These are phyloP conservation scores for Corticium candelabrum DNA, from an alignment of 37 sponge, comb jelly and placozoan genomes.

Conservation along the genomic window DNA sequence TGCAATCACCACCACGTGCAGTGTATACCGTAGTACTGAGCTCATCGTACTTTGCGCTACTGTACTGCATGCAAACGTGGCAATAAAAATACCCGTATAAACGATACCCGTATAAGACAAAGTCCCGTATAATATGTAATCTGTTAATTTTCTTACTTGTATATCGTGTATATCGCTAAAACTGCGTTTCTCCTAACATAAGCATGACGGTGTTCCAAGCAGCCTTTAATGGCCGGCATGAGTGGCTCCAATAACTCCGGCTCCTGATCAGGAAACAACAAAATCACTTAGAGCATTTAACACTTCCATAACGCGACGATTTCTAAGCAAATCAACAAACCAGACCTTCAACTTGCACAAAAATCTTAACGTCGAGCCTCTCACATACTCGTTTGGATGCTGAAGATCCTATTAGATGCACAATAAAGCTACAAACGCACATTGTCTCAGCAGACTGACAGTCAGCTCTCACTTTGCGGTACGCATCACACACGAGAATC, in stretches of 20 bases:
- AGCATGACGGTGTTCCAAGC: slow-evolving; percentile 92
- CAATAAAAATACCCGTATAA: too few relatives aligned
- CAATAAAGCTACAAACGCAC: background rate
- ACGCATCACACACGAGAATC: slow-evolving; percentile 82
- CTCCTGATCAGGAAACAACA: too few relatives aligned
- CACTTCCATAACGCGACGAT: too few relatives aligned
- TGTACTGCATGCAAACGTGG: too few relatives aligned
- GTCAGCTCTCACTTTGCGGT: slow-evolving; percentile 8
- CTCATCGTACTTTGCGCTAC: too few relatives aligned
- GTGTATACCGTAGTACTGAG: too few relatives aligned
- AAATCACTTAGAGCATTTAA: too few relatives aligned
- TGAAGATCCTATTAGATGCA: slow-evolving; percentile 73
- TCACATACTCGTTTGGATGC: slow-evolving; percentile 96
- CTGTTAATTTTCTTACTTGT: slow-evolving; percentile 43
- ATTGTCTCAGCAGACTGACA: background rate
- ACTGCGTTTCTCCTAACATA: slow-evolving; percentile 99
- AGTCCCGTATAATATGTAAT: background rate
- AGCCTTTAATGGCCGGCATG: slow-evolving; percentile 94
- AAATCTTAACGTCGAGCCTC: slow-evolving; percentile 95
- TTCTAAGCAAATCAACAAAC: too few relatives aligned
- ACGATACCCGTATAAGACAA: too few relatives aligned
- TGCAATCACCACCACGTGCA: too few relatives aligned
- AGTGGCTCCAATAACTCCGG: slow-evolving; percentile 96
- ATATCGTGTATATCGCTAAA: slow-evolving; percentile 97
- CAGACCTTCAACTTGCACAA: slow-evolving; percentile 87